A percentile compares a stretch with the other conserved stretches of the same genome.
Conservation (phyloP, 2,797 vertebrate genomes). For the Cuniculus paca region DNA sequence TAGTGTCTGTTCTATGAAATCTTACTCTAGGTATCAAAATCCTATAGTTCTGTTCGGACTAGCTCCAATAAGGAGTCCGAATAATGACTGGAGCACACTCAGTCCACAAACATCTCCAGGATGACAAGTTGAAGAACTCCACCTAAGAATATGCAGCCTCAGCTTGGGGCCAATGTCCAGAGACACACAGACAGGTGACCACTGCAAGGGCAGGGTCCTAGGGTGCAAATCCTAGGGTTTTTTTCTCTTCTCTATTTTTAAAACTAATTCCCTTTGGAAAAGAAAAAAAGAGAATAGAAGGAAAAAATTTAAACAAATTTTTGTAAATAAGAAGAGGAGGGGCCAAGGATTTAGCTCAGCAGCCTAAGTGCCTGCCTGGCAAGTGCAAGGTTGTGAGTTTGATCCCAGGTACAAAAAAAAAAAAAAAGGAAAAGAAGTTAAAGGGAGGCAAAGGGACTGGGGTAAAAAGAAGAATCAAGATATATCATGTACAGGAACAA, state of each 20-base stretch:
- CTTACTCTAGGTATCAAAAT: not conserved
- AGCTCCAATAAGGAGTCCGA: not conserved
- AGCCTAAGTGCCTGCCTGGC: no score
- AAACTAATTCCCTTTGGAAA: not conserved
- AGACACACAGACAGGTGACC: no score
- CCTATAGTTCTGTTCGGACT: not conserved
- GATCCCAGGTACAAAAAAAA: no score
- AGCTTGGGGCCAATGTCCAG: not conserved
- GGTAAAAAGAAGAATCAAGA: not conserved
- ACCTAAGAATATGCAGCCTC: not conserved
- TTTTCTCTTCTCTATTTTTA: not conserved
- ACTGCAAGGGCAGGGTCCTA: not conserved
- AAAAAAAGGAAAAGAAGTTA: not conserved
- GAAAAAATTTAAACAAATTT: not conserved
- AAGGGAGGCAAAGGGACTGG: not conserved
- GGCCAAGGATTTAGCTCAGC: no score
- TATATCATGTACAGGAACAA: not conserved
- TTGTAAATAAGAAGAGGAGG: not conserved
- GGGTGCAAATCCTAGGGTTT: no score
- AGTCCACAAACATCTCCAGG: not conserved
- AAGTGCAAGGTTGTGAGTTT: no score
- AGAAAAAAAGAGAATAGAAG: not conserved
- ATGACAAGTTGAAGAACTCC: not conserved
- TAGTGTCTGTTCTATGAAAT: not conserved
- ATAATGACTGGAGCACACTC: not conserved